A percentile compares a stretch with the other conserved stretches of the same genome.
These are phyloP conservation scores for Vireo griseus DNA, from an alignment of 2,797 vertebrate species.

Conservation along the genomic window DNA sequence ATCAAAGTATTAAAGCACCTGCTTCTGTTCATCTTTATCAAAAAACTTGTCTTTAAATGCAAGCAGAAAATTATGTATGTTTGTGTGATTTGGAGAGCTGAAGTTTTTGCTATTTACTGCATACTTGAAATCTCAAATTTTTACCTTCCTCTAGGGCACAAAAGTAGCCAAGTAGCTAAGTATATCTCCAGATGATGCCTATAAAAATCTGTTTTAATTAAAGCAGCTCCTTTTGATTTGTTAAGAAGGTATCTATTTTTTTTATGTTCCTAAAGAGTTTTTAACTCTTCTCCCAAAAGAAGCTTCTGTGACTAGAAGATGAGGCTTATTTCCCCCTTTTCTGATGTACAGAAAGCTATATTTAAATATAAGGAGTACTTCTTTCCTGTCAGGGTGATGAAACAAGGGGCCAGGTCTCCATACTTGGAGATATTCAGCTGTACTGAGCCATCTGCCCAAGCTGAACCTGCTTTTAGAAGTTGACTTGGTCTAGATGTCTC, in stretches of 20 bases:
- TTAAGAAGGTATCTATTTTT: constrained; percentile 49
- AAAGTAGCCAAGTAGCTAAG: constrained; percentile 71
- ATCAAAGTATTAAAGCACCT: neutral
- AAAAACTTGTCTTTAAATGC: neutral
- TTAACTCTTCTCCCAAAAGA: neutral
- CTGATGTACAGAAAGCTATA: neutral
- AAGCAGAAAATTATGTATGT: neutral
- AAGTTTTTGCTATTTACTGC: neutral
- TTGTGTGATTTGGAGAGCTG: neutral
- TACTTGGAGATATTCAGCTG: neutral
- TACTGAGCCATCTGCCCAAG: neutral
- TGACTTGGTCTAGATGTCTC: neutral
- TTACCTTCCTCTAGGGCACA: constrained; percentile 55
- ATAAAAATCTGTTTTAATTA: constrained; percentile 82
- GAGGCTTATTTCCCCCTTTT: neutral
- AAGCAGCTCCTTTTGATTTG: constrained; percentile 68
- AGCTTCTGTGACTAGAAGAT: neutral
- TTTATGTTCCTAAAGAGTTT: neutral
- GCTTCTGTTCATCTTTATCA: neutral
- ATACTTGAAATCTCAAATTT: neutral
- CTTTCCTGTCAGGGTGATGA: neutral
- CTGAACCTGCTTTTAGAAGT: neutral
- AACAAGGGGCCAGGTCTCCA: neutral
- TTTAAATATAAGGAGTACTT: neutral
- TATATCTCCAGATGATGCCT: constrained; percentile 81